These are phyloP conservation scores for Leptinotarsa texana DNA, from an alignment of 1,140 invertebrate species.

Conservation along the genomic window DNA sequence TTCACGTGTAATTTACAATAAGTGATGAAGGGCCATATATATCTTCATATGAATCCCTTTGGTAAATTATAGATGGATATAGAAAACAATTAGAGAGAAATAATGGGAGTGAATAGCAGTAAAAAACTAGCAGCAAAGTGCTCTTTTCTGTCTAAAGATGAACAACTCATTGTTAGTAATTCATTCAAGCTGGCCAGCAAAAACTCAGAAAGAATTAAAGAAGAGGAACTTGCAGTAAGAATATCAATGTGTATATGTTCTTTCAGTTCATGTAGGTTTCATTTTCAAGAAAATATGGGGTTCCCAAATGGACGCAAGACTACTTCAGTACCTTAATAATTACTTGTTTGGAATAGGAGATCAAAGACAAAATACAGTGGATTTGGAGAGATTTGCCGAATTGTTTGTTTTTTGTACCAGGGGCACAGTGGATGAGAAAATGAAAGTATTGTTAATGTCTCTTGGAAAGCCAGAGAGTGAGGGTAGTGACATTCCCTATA, in stretches of 20 bases:
- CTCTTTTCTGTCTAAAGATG: constrained; percentile 63
- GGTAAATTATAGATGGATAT: not conserved
- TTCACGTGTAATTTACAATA: too few species aligned
- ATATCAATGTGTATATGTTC: constrained; percentile 33
- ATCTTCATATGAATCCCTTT: not conserved
- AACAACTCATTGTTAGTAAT: constrained; percentile 63
- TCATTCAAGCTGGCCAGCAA: constrained; percentile 63
- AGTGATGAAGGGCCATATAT: too few species aligned
- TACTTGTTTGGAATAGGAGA: constrained; percentile 62
- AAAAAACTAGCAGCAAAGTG: constrained; percentile 66
- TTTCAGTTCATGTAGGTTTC: not conserved
- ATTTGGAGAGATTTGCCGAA: constrained; percentile 64
- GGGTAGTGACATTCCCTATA: constrained; percentile 60
- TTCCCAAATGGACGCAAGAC: constrained; percentile 61
- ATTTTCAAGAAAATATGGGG: constrained; percentile 65
- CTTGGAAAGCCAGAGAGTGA: constrained; percentile 60
- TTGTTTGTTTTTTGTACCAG: constrained; percentile 64
- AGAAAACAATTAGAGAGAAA: not conserved
- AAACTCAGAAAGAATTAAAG: constrained; percentile 64
- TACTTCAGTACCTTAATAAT: constrained; percentile 64
- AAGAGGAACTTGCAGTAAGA: constrained; percentile 66
- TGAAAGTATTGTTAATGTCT: constrained; percentile 61
- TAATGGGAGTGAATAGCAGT: constrained; percentile 60
- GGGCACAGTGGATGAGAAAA: constrained; percentile 63
- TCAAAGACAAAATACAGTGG: constrained; percentile 57